These are phyloP conservation scores for Liparis tanakae DNA, from an alignment of 2,797 vertebrate species.

Conservation along the genomic window DNA sequence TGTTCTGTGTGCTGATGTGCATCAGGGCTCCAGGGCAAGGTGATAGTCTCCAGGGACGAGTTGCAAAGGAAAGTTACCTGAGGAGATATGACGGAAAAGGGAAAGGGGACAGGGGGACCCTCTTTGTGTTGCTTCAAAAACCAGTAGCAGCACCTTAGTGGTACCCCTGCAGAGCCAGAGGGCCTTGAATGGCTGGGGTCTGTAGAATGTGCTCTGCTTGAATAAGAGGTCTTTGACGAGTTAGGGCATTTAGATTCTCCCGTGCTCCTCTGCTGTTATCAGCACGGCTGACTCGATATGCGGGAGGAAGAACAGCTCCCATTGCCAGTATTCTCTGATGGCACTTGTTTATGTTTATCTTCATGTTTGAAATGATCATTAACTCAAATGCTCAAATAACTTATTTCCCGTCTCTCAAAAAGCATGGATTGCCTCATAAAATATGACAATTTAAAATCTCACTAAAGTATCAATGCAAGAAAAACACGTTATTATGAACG, in stretches of 20 bases:
- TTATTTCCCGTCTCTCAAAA: constrained; percentile 19
- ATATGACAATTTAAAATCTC: constrained; percentile 9
- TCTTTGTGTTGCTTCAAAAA: constrained; percentile 75
- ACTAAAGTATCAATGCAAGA: background rate
- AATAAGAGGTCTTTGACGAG: constrained; percentile 67
- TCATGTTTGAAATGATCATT: constrained; percentile 36
- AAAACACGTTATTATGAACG: background rate
- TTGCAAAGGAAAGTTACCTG: constrained; percentile 79
- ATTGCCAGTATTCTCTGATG: constrained; percentile 32
- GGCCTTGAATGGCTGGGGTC: constrained; percentile 63
- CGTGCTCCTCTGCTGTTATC: constrained; percentile 54
- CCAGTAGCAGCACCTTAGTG: constrained; percentile 68
- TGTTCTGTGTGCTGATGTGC: constrained; percentile 87
- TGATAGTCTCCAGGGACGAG: constrained; percentile 79
- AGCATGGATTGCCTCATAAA: constrained; percentile 8
- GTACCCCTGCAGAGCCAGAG: constrained; percentile 64
- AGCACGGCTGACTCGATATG: constrained; percentile 27
- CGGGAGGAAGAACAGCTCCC: constrained; percentile 23
- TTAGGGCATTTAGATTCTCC: constrained; percentile 63
- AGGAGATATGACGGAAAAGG: constrained; percentile 75
- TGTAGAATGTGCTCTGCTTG: constrained; percentile 63
- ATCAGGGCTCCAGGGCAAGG: constrained; percentile 83
- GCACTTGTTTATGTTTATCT: constrained; percentile 26
- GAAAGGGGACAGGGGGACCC: background rate
- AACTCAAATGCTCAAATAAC: constrained; percentile 1